phyloP scores from a whole-genome alignment of 2,113 vertebrate genomes.

The Nannospalax galili region DNA sequence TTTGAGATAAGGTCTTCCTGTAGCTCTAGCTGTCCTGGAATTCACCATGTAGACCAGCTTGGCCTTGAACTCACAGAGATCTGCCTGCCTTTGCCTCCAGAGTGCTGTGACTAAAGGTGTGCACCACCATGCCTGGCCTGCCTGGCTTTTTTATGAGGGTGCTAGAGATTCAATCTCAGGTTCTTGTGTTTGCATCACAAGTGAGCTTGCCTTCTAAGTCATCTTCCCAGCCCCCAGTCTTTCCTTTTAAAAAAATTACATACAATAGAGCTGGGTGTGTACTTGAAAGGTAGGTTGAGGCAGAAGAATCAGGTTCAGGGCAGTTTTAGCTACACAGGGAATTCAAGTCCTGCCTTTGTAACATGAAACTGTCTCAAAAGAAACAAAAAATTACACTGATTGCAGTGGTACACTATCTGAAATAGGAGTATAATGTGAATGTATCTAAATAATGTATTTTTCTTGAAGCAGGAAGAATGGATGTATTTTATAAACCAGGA shows the following conservation, averaged over 20 bases:
- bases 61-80: not conserved
- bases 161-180: not conserved
- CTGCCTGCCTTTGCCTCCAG: too few relatives aligned
- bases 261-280: too few relatives aligned
- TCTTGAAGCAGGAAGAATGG: not conserved
- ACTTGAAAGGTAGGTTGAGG: too few relatives aligned
- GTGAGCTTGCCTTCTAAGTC: not conserved
- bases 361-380: too few relatives aligned
- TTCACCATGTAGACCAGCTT: not conserved
- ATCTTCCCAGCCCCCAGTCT: not conserved
- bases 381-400: too few relatives aligned
- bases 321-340: too few relatives aligned
- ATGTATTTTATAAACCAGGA: constrained; percentile 17
- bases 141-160: not conserved
- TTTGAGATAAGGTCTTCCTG: not conserved
- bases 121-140: too few relatives aligned
- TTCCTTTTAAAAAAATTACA: not conserved
- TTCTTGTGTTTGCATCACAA: not conserved
- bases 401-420: too few relatives aligned
- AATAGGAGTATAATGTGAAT: too few relatives aligned
- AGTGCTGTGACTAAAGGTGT: too few relatives aligned
- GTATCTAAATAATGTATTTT: not conserved
- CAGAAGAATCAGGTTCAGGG: too few relatives aligned
- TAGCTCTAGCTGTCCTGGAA: not conserved
- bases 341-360: too few relatives aligned